A percentile compares a stretch with the other conserved stretches of the same genome.
Evolutionary conservation across 2,888 invertebrate genomes (phyloP).

Genomic region (Pristionchus fissidentatus): DNA sequence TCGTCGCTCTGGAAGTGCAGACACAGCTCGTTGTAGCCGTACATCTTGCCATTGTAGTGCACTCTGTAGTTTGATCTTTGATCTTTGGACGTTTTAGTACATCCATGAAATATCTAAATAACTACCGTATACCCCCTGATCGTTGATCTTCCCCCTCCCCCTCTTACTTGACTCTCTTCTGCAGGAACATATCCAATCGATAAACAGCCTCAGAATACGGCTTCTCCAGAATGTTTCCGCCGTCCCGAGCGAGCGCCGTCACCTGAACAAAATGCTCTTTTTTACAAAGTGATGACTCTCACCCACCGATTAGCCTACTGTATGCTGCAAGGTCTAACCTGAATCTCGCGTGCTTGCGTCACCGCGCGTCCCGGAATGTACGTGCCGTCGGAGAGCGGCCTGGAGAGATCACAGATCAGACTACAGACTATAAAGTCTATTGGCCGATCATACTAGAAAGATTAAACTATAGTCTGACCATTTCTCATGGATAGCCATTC

Average conservation of each 20-base stretch:
- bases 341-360: slow-evolving; percentile 73
- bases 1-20: slow-evolving; percentile 61
- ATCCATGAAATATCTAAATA: neutral
- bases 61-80: slow-evolving; percentile 52
- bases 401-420: slow-evolving; percentile 65
- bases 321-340: slow-evolving; percentile 57
- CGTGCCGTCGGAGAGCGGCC: slow-evolving; percentile 74
- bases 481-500: slow-evolving; percentile 67
- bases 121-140: neutral
- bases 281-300: too few relatives aligned
- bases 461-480: slow-evolving; percentile 60
- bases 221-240: slow-evolving; percentile 85
- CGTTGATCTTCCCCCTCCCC: neutral
- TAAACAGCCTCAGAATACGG: slow-evolving; percentile 76
- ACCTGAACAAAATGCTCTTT: slow-evolving; percentile 76
- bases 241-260: slow-evolving; percentile 87
- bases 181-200: slow-evolving; percentile 70
- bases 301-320: neutral
- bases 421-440: slow-evolving; percentile 58
- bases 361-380: slow-evolving; percentile 75
- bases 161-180: slow-evolving; percentile 57
- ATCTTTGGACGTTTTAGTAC: neutral
- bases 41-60: slow-evolving; percentile 62
- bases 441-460: slow-evolving; percentile 22
- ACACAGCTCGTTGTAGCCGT: slow-evolving; percentile 72